Conservation (phyloP, 92 coral and sea anemone species). For the Porites evermanni region DNA sequence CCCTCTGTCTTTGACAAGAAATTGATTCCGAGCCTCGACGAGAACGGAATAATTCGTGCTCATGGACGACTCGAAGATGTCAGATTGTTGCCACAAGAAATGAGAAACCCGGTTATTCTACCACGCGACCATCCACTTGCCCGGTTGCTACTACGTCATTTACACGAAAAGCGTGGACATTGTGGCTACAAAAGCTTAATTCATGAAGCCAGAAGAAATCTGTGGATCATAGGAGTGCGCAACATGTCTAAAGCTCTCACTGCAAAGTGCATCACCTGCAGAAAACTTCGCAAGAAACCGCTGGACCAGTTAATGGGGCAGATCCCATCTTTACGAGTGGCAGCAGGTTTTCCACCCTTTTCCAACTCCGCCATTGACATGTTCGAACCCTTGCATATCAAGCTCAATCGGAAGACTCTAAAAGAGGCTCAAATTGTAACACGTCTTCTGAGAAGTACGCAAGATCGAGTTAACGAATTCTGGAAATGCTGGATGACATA, state of each 20-base stretch:
- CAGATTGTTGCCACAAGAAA: conserved; percentile 45
- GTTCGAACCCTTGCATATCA: conserved; percentile 57
- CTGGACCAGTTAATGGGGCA: too few relatives aligned
- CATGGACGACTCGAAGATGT: conserved; percentile 70
- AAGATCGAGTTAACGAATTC: too few relatives aligned
- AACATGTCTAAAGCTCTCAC: conserved; percentile 8
- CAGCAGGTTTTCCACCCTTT: conserved; percentile 40
- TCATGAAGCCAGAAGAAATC: conserved; percentile 58
- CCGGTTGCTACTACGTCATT: conserved; percentile 32
- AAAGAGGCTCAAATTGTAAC: too few relatives aligned
- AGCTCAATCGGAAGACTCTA: conserved; percentile 55
- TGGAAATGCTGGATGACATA: too few relatives aligned
- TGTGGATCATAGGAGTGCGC: conserved; percentile 42
- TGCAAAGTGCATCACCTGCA: not conserved
- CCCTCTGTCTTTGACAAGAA: conserved; percentile 42
- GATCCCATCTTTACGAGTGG: conserved; percentile 58
- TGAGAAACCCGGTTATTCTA: conserved; percentile 9
- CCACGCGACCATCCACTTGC: conserved; percentile 67
- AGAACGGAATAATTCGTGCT: conserved; percentile 57
- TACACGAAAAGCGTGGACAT: conserved; percentile 61
- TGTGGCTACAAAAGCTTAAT: conserved; percentile 66
- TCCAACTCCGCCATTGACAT: conserved; percentile 24
- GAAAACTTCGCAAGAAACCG: too few relatives aligned
- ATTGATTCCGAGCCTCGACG: conserved; percentile 39
- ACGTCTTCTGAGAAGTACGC: too few relatives aligned